Evolutionary conservation across 2,888 invertebrate species (phyloP), one percentile per base, ranked within the genome.

Genomic region (Colletes collaris): DNA sequence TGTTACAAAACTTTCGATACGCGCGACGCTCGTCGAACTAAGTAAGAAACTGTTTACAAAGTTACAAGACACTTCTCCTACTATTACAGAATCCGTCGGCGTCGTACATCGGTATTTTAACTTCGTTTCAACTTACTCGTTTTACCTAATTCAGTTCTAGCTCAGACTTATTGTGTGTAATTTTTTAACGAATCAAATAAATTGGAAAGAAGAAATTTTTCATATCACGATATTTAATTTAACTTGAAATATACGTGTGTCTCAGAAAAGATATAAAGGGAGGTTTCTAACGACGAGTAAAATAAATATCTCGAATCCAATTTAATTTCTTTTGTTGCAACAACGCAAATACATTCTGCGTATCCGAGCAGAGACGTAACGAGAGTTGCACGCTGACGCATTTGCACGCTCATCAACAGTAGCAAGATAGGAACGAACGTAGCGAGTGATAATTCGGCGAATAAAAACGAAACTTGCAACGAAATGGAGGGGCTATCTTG

Each of bases 401-500:
- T 67, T 56, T 71, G 11, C 72, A 44, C 5, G 11, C 50, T 68
- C 56, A 50, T 59, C 58, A 60, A 60, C 37, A 65, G 19, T 6
- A 50, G 4, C 13, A 19, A 27, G 6, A 53, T 37, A 49, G 10
- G 53, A 40, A 63, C 44, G 6, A 64, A 50, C 44, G 52, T 40
- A 76, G 40, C 16, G 49, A 60, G 13, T 46, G 60, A 50, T 77
- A 82, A 84, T 76, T 56, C 40, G 46, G n/a, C n/a, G 52, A 19
- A 37, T 19, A 16, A 59, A 27, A 37, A 70, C 27, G 69, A 65
- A 55, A 16, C 19, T 19, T 8, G 35, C 50, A n/a, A 40, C 49
- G 59, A 55, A 7, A 35, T 50, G 62, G 59, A 40, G 50, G 40
- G 63, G 74, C 76, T 85, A 85, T 83, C 79, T 70, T 27, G 27